Base-by-base conservation (phyloP, 2,113 vertebrate species). In the Calypte anna region DNA sequence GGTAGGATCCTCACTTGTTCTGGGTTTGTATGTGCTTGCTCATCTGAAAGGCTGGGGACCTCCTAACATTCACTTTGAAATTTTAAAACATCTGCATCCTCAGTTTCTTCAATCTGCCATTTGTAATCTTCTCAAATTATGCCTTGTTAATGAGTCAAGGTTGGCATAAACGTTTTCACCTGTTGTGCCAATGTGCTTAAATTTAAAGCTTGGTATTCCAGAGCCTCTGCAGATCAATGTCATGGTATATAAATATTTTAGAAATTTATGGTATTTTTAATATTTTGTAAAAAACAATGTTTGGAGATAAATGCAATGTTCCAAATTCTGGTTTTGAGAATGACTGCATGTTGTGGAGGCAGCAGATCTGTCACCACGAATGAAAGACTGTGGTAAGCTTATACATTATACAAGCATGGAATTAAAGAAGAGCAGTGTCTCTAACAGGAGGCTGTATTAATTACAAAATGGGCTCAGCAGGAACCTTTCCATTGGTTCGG, bases 191-290 rank as follows among this genome's bases (percentile, higher is more conserved):
- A 20, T 9, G 4, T 12, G 6, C 36, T 76, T 79, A 40, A 80
- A 70, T 40, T 46, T 28, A 63, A 81, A 19, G 24, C 38, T 62
- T 31, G 27, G 12, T 59, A 12, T 64, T 81, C 9, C 33, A 28
- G 36, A 17, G 27, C 20, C 51, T 74, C 53, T 5, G 36, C 0
- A 3, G 23, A 43, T n/a, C 48, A 44, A 1, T 1, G 5, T 70
- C 59, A 44, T 53, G 46, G 6, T 51, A 73, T 28, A 63, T 22
- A 59, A 33, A 33, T 67, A 80, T 67, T 83, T 62, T 36, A 62
- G 30, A 43, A 2, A 2, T 19, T 58, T 66, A 8, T 58, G 13
- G 9, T 14, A 23, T 50, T 89, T 78, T 31, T 85, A 17, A 23
- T 84, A 7, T 38, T 62, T 36, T 59, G 27, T 43, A 68, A 57